Percentiles rank a stretch among this genome's conserved stretches.
Evolutionary conservation across 2,888 invertebrate genomes (phyloP).

Genomic region (Diarsia rubi): DNA sequence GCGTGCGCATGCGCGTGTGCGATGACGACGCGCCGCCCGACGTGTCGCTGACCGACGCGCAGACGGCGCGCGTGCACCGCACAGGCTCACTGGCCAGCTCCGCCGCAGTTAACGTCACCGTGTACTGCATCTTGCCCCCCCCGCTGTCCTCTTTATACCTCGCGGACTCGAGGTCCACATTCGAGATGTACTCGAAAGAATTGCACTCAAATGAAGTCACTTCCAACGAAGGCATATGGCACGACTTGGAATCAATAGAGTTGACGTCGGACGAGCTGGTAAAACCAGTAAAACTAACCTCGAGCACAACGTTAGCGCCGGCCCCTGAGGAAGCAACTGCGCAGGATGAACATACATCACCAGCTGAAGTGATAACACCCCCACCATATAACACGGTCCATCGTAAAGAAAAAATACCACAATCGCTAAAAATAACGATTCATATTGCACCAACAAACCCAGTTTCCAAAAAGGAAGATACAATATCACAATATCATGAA

Average conservation of each 20-base stretch:
- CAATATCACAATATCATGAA: background rate
- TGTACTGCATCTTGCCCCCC: conserved; percentile 17
- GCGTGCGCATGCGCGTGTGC: conserved; percentile 48
- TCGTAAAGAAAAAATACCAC: conserved; percentile 7
- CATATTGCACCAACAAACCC: conserved; percentile 35
- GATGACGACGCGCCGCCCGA: conserved; percentile 46
- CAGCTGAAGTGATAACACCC: conserved; percentile 5
- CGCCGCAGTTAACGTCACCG: conserved; percentile 52
- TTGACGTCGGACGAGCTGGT: conserved; percentile 26
- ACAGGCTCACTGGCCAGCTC: conserved; percentile 15
- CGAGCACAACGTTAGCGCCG: background rate
- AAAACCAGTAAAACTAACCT: conserved; percentile 10
- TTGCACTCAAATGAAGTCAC: conserved; percentile 19
- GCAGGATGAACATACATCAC: background rate
- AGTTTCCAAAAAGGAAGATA: conserved; percentile 1
- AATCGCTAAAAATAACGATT: conserved; percentile 43
- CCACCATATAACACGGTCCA: background rate
- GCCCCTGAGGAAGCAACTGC: background rate
- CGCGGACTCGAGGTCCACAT: conserved; percentile 24
- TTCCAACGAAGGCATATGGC: conserved; percentile 13
- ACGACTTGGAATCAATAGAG: conserved; percentile 1
- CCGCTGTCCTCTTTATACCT: background rate
- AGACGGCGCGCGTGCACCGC: conserved; percentile 45
- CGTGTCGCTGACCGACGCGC: conserved; percentile 29
- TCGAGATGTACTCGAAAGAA: conserved; percentile 46